These are phyloP conservation scores for Hypotaenidia philippensis DNA, from an alignment of 2,797 vertebrate genomes.

Conservation along the genomic window DNA sequence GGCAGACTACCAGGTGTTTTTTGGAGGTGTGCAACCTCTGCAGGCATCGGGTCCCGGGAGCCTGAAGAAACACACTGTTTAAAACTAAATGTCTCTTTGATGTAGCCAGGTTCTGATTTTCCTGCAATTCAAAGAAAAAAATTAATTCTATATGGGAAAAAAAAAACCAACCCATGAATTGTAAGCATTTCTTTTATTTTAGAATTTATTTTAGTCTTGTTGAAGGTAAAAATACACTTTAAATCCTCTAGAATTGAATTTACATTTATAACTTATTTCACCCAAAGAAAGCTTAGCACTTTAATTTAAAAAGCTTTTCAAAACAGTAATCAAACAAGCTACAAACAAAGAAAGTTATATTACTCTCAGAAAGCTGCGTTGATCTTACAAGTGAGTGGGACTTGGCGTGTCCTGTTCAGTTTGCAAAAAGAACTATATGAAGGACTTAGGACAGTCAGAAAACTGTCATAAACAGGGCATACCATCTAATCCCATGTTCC, in stretches of 20 bases:
- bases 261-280: background rate
- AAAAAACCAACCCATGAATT: background rate
- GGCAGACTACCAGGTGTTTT: background rate
- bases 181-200: background rate
- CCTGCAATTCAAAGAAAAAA: slow-evolving; percentile 74
- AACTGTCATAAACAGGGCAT: background rate
- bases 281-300: background rate
- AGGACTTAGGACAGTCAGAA: background rate
- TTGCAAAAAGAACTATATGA: background rate
- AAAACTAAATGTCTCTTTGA: slow-evolving; percentile 76
- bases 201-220: background rate
- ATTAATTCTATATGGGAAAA: background rate
- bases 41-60: slow-evolving; percentile 45
- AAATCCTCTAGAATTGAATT: background rate
- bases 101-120: slow-evolving; percentile 53
- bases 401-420: background rate
- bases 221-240: background rate
- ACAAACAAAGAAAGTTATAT: background rate
- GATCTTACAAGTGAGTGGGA: background rate
- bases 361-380: background rate
- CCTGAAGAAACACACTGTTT: slow-evolving; percentile 57
- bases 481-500: background rate
- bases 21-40: background rate
- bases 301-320: background rate
- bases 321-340: background rate